Evolutionary conservation across 2,888 invertebrate species (phyloP), one percentile per base, ranked within the genome.

Genomic region (Bellardia bayeri): DNA sequence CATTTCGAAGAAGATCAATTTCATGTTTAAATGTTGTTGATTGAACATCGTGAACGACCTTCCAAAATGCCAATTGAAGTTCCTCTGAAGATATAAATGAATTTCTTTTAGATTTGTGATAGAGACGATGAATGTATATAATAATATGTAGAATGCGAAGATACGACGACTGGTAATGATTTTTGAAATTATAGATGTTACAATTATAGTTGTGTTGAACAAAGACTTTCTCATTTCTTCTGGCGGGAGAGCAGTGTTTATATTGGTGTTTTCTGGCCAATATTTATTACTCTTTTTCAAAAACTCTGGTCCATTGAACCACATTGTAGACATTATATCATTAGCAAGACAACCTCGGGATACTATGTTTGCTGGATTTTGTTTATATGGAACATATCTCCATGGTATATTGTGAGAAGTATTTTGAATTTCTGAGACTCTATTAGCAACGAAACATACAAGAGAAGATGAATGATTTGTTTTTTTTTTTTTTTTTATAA

Each of bases 51-150:
- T 66, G 23, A 13, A 66, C 6, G 1, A 66, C 23, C 56, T 71
- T 71, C 40, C 56, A 23, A 1, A 23, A 23, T 23, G 23, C 23
- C 23, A 23, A 1, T 23, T 23, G 23, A 1, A 23, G 23, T 71
- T 56, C 40, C 40, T 71, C 40, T 9, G 37, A 74, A 40, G 66
- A n/a, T n/a, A 42, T 66, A 14, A 45, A 66, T 11, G 23, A 66
- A 45, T 66, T 42, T 66, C 66, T 3, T 66, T 66, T 66, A 45
- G 42, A 16, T 63, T 63, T 63, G 30, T 63, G 14, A 87, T 88
- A 64, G 82, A 79, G 13, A 33, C 68, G 61, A 42, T 58, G 68
- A 69, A 79, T 9, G 58, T 66, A 79, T 13, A 58, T 68, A 9
- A 58, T 68, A 9, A 78, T 68, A 13, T 42, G 66, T 7, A 78